phyloP scores from a whole-genome alignment of 2,888 invertebrate genomes.

The Perizoma affinitatum region DNA sequence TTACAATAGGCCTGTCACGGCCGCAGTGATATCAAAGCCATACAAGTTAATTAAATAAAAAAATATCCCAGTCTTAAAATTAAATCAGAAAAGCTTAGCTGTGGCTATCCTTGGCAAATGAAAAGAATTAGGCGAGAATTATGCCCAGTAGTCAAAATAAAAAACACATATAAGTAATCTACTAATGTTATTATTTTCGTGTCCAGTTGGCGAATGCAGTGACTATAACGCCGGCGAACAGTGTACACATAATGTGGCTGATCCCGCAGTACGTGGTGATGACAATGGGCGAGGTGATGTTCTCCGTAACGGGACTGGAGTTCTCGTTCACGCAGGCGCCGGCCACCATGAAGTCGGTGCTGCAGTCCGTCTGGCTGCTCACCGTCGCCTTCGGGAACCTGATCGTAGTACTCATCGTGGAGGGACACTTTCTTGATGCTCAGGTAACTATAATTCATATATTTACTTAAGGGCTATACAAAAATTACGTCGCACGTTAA shows the following conservation, averaged over 20 bases:
- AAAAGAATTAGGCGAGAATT: too few species aligned
- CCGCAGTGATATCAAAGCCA: too few species aligned
- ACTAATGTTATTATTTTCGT: too few species aligned
- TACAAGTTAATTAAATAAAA: too few species aligned
- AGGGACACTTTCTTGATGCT: conserved; percentile 88
- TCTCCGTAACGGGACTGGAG: conserved; percentile 97
- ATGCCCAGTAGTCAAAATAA: too few species aligned
- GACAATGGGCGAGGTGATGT: conserved; percentile 97
- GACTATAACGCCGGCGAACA: conserved; percentile 87
- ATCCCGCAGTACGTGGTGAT: conserved; percentile 97
- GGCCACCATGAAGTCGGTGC: conserved; percentile 95
- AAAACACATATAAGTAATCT: too few species aligned
- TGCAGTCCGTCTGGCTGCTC: conserved; percentile 96
- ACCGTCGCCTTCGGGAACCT: conserved; percentile 97
- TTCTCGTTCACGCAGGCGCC: conserved; percentile 98
- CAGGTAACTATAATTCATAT: conserved; percentile 84
- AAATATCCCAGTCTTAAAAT: too few species aligned
- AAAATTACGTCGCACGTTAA: too few species aligned
- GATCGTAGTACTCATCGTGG: conserved; percentile 94
- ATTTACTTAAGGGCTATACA: too few species aligned
- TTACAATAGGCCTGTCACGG: too few species aligned
- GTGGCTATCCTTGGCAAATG: too few species aligned
- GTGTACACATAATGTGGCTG: conserved; percentile 92
- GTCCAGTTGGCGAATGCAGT: conserved; percentile 61
- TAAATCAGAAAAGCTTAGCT: too few species aligned